These are phyloP conservation scores for Drosophila nr. perissopoda DNA, from an alignment of 2,888 invertebrate species.

Conservation along the genomic window DNA sequence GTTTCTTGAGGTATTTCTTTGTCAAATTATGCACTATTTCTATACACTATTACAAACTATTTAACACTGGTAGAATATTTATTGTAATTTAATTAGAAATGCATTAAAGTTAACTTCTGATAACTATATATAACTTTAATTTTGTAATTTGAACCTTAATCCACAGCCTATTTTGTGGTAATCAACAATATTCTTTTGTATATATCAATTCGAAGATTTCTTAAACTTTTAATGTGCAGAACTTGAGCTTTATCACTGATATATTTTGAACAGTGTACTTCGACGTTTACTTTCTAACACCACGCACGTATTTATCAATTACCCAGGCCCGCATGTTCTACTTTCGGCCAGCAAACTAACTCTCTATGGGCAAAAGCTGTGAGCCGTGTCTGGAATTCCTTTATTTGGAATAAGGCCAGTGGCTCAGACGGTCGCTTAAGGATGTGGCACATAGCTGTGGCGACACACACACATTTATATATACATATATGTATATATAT, in stretches of 20 bases:
- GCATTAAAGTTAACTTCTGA: not conserved
- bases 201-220: not conserved
- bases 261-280: conserved; percentile 32
- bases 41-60: not conserved
- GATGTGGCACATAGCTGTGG: conserved; percentile 56
- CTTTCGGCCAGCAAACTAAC: conserved; percentile 51
- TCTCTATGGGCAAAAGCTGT: conserved; percentile 57
- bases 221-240: not conserved
- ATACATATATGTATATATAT: not conserved
- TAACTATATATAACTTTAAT: not conserved
- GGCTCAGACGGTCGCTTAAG: conserved; percentile 67
- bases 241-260: not conserved
- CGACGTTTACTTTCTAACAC: conserved; percentile 70
- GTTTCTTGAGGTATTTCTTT: conserved; percentile 24
- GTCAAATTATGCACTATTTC: not conserved
- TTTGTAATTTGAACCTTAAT: not conserved
- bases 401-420: conserved; percentile 71
- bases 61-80: conserved; percentile 26
- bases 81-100: not conserved
- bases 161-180: not conserved
- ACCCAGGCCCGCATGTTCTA: conserved; percentile 64
- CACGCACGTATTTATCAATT: conserved; percentile 69
- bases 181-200: not conserved
- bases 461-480: conserved; percentile 14
- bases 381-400: conserved; percentile 59